Conservation (phyloP, 2,888 invertebrate species). For the Dascillus cervinus region DNA sequence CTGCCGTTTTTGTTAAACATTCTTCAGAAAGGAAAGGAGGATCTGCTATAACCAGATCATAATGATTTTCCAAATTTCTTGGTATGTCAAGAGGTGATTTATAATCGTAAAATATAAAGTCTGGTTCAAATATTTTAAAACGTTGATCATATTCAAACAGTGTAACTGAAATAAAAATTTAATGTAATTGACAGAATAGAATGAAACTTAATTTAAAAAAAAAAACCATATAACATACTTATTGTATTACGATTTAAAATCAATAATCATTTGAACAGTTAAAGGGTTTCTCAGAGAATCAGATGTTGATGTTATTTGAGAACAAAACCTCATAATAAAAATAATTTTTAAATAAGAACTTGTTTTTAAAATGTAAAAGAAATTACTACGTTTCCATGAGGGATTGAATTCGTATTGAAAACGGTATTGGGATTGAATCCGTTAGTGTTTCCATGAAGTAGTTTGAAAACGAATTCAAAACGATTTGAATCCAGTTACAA, state of each 20-base stretch:
- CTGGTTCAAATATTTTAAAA: constrained; percentile 68
- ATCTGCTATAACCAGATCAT: constrained; percentile 84
- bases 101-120: constrained; percentile 85
- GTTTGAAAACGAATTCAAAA: too few species aligned
- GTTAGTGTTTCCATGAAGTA: too few species aligned
- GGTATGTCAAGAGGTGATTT: constrained; percentile 66
- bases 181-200: constrained; percentile 11
- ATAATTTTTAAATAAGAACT: too few species aligned
- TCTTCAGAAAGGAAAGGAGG: constrained; percentile 94
- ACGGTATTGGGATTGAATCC: too few species aligned
- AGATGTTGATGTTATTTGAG: too few species aligned
- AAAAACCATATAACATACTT: too few species aligned
- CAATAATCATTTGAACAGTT: constrained; percentile 2
- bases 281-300: too few species aligned
- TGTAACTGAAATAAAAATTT: constrained; percentile 23
- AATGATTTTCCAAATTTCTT: constrained; percentile 50
- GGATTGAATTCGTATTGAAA: too few species aligned
- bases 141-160: constrained; percentile 73
- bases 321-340: too few species aligned
- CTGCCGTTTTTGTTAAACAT: constrained; percentile 75
- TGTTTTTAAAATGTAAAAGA: background rate
- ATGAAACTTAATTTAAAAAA: constrained; percentile 21
- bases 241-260: too few species aligned
- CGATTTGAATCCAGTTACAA: too few species aligned
- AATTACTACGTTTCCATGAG: background rate